Conservation (phyloP, 2,113 vertebrate genomes). For the Octodon degus region DNA sequence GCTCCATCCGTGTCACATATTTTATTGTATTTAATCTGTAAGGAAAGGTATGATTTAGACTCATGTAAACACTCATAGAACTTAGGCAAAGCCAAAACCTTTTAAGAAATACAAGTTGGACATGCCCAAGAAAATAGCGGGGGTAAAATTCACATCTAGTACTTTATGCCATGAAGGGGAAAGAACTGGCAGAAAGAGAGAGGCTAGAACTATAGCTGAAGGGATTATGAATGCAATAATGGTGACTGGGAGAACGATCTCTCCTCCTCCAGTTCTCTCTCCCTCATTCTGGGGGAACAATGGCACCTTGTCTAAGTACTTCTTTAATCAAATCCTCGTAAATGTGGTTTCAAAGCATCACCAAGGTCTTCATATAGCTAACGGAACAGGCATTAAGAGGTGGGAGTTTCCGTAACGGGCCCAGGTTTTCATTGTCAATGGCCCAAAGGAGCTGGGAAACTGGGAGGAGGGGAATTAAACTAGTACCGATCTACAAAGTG, state of each 20-base stretch:
- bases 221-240: not conserved
- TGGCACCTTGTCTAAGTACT: slow-evolving; percentile 61
- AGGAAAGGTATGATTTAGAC: not conserved
- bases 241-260: not conserved
- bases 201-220: not conserved
- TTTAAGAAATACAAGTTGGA: not conserved
- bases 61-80: not conserved
- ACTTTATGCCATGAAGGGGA: not conserved
- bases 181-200: not conserved
- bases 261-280: not conserved
- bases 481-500: slow-evolving; percentile 27
- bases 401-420: slow-evolving; percentile 56
- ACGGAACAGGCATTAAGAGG: slow-evolving; percentile 64
- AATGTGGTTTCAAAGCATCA: slow-evolving; percentile 62
- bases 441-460: slow-evolving; percentile 60
- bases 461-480: slow-evolving; percentile 59
- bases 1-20: not conserved
- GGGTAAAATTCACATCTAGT: slow-evolving; percentile 8
- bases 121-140: not conserved
- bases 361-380: slow-evolving; percentile 62
- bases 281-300: slow-evolving; percentile 12
- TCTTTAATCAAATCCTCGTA: slow-evolving; percentile 59
- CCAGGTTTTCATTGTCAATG: slow-evolving; percentile 75
- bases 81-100: not conserved
- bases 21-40: not conserved